Conservation (phyloP, 1,140 invertebrate genomes). For the Apis mellifera region DNA sequence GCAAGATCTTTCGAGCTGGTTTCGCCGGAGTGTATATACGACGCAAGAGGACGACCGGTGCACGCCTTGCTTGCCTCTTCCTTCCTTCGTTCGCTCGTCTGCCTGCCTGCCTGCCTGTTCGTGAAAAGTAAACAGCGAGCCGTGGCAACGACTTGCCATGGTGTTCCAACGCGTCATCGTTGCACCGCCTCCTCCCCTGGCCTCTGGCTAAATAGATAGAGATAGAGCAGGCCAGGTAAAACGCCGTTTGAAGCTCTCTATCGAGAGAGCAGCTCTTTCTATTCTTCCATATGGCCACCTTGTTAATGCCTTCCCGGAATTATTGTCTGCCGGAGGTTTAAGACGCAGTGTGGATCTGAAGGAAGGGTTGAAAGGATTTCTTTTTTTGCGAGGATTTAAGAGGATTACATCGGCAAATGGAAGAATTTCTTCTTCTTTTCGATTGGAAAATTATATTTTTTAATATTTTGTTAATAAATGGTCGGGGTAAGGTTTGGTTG, state of each 20-base stretch:
- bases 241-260: constrained; percentile 15
- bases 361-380: no score
- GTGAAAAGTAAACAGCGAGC: constrained; percentile 68
- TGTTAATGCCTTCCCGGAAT: constrained; percentile 7
- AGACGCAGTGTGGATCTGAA: no score
- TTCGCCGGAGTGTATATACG: constrained; percentile 47
- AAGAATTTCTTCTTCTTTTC: no score
- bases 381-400: no score
- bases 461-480: no score
- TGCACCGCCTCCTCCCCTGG: constrained; percentile 25
- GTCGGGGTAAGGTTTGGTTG: no score
- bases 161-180: constrained; percentile 55
- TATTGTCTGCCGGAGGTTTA: not conserved
- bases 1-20: constrained; percentile 56
- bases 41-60: constrained; percentile 29
- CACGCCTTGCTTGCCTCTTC: constrained; percentile 32
- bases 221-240: constrained; percentile 43
- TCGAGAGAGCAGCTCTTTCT: not conserved
- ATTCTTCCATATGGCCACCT: not conserved
- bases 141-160: constrained; percentile 61
- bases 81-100: not conserved
- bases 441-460: no score
- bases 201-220: constrained; percentile 46
- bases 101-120: constrained; percentile 27
- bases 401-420: no score